Evolutionary conservation across 2,888 invertebrate genomes (phyloP).

Genomic region (Aphodius granarius): DNA sequence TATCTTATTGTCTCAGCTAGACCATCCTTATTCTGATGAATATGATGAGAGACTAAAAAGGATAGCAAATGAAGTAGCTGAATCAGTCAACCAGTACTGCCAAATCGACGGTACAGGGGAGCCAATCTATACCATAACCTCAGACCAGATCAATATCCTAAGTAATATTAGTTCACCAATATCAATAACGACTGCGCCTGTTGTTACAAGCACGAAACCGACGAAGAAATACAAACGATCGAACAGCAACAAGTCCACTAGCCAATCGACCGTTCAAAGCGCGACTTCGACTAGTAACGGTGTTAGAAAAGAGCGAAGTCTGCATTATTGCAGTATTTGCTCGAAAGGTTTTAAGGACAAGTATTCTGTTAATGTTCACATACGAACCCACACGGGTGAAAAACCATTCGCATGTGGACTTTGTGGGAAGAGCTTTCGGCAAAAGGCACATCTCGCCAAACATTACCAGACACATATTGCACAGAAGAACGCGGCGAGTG

Average conservation of each 20-base stretch:
- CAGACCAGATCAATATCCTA: conserved; percentile 49
- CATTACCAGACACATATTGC: conserved; percentile 93
- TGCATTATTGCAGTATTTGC: conserved; percentile 92
- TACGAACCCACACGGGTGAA: conserved; percentile 96
- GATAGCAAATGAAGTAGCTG: conserved; percentile 80
- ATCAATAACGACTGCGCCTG: conserved; percentile 57
- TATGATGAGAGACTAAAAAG: conserved; percentile 78
- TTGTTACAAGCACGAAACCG: conserved; percentile 64
- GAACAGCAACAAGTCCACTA: conserved; percentile 43
- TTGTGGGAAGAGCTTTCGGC: conserved; percentile 91
- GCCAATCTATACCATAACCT: conserved; percentile 58
- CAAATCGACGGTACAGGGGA: conserved; percentile 56
- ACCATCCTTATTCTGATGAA: conserved; percentile 73
- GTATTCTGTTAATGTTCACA: conserved; percentile 97
- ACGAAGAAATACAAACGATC: conserved; percentile 73
- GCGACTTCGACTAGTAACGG: conserved; percentile 69
- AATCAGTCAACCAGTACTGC: conserved; percentile 74
- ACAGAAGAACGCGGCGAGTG: conserved; percentile 74
- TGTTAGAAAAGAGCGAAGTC: conserved; percentile 81
- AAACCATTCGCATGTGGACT: conserved; percentile 95
- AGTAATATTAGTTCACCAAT: conserved; percentile 50
- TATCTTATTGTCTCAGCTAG: conserved; percentile 68
- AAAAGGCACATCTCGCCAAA: conserved; percentile 90
- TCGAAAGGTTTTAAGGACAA: conserved; percentile 94
- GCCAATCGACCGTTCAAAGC: conserved; percentile 45